These are phyloP conservation scores for Saturnia japonica DNA, from an alignment of 2,888 invertebrate genomes.

Conservation along the genomic window DNA sequence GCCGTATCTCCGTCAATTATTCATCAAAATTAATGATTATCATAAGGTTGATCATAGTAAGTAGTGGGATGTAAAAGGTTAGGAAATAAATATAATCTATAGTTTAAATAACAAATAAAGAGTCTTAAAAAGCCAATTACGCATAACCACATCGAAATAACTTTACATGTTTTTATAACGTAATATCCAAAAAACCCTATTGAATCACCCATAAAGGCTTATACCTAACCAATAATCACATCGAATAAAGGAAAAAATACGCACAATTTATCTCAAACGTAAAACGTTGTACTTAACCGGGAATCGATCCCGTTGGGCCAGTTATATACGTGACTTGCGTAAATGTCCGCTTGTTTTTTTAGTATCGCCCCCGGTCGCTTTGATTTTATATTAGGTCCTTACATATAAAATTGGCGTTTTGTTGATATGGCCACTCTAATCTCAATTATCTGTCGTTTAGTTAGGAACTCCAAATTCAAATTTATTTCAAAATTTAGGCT, in stretches of 20 bases:
- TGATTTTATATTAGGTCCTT: too few species aligned
- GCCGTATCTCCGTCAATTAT: too few species aligned
- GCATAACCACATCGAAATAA: background rate
- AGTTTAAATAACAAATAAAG: background rate
- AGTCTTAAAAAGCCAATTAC: background rate
- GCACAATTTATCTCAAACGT: slow-evolving; percentile 42
- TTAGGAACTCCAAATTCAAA: too few species aligned
- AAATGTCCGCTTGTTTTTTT: slow-evolving; percentile 31
- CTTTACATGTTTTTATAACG: background rate
- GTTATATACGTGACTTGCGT: slow-evolving; percentile 52
- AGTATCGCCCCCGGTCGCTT: slow-evolving; percentile 13
- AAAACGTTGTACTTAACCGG: slow-evolving; percentile 46
- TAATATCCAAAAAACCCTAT: slow-evolving; percentile 10
- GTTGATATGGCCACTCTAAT: too few species aligned
- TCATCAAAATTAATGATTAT: too few species aligned
- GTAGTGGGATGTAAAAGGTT: too few species aligned
- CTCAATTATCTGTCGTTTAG: too few species aligned
- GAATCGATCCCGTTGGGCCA: slow-evolving; percentile 44
- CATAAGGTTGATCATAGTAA: too few species aligned
- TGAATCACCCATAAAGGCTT: slow-evolving; percentile 9
- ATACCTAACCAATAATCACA: slow-evolving; percentile 36
- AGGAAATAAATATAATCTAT: too few species aligned
- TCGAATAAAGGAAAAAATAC: slow-evolving; percentile 38
- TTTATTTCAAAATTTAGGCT: too few species aligned
- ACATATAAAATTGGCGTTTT: too few species aligned